These are phyloP conservation scores for Coreius guichenoti DNA, from an alignment of 2,797 vertebrate genomes.

Conservation along the genomic window DNA sequence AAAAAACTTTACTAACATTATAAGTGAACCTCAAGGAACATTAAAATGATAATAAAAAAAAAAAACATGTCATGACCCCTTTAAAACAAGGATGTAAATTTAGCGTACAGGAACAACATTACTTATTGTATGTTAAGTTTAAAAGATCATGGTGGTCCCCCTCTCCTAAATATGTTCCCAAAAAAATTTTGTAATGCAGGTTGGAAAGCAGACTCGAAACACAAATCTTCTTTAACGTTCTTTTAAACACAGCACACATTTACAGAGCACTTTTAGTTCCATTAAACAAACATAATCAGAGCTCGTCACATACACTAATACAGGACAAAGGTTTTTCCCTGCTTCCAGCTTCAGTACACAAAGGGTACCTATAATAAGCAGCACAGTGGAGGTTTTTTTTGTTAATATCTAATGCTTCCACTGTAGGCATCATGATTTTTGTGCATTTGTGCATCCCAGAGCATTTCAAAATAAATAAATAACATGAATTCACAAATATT, in stretches of 20 bases:
- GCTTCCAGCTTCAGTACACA: conserved; percentile 39
- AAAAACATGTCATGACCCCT: not conserved
- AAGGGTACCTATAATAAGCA: conserved; percentile 17
- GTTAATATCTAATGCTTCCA: not conserved
- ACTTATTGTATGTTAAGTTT: not conserved
- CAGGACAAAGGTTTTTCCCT: conserved; percentile 8
- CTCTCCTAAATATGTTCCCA: not conserved
- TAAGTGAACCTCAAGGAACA: not conserved
- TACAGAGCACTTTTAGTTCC: conserved; percentile 66
- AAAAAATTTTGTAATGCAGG: conserved; percentile 38
- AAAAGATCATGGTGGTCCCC: not conserved
- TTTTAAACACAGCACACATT: conserved; percentile 55
- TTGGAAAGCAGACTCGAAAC: conserved; percentile 56
- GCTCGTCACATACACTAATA: conserved; percentile 39
- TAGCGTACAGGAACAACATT: not conserved
- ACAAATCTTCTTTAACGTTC: conserved; percentile 47
- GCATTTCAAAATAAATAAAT: conserved; percentile 33
- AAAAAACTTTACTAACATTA: not conserved
- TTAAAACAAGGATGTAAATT: not conserved
- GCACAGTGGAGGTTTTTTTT: conserved; percentile 17
- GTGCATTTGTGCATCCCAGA: conserved; percentile 36
- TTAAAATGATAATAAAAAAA: not conserved
- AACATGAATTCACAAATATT: conserved; percentile 42
- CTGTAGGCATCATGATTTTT: conserved; percentile 23
- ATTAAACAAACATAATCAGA: conserved; percentile 55